Conservation (phyloP, 2,888 invertebrate genomes). For the Rhorus exstirpatorius region DNA sequence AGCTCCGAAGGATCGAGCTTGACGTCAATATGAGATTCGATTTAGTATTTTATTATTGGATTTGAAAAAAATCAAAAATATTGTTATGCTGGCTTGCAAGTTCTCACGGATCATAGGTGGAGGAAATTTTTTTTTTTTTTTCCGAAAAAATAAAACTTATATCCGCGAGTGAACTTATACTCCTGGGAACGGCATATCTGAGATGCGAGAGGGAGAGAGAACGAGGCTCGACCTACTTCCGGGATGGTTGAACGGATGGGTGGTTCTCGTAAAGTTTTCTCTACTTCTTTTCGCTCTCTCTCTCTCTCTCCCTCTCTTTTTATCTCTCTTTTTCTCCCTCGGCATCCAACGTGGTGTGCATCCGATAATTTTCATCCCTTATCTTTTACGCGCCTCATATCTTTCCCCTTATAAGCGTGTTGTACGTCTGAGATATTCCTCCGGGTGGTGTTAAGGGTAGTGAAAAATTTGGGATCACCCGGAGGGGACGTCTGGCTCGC, state of each 20-base stretch:
- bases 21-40: too few species aligned
- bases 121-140: background rate
- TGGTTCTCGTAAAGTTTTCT: conserved; percentile 68
- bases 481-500: background rate
- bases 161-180: background rate
- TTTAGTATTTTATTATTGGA: background rate
- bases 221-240: conserved; percentile 72
- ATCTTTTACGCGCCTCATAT: conserved; percentile 65
- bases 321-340: conserved; percentile 6
- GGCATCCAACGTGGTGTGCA: conserved; percentile 45
- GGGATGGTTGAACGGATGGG: conserved; percentile 65
- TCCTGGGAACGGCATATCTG: background rate
- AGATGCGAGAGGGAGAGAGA: conserved; percentile 18
- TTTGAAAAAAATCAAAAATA: background rate
- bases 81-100: too few species aligned
- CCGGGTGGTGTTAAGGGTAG: conserved; percentile 21
- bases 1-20: too few species aligned
- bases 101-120: background rate
- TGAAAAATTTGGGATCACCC: conserved; percentile 48
- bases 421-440: conserved; percentile 15
- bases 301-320: background rate
- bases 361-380: conserved; percentile 69
- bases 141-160: conserved; percentile 14
- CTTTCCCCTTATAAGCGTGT: conserved; percentile 47
- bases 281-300: conserved; percentile 18